phyloP scores from a whole-genome alignment of 2,113 vertebrate genomes.

The Dendropsophus ebraccatus region DNA sequence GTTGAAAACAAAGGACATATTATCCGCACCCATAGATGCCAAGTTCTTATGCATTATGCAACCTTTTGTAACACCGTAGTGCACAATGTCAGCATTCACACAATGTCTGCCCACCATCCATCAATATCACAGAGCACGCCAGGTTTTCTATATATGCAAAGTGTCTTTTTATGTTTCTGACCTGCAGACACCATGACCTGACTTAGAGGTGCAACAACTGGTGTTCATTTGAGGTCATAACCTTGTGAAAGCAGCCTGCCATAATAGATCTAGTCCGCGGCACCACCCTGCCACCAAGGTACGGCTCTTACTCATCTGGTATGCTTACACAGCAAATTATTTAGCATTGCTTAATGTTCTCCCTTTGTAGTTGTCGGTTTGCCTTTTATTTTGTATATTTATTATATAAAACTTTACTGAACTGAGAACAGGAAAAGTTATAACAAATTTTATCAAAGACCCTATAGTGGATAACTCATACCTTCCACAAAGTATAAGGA shows the following conservation, averaged over 20 bases:
- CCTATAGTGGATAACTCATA: too few relatives aligned
- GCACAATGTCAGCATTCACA: not conserved
- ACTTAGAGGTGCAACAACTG: not conserved
- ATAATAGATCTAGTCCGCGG: not conserved
- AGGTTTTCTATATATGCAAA: not conserved
- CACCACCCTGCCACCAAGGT: not conserved
- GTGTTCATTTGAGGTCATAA: conserved; percentile 44
- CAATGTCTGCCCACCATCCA: not conserved
- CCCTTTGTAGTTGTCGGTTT: not conserved
- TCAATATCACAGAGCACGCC: not conserved
- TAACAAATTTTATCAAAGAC: too few relatives aligned
- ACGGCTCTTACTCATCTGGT: not conserved
- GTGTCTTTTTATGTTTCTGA: conserved; percentile 14
- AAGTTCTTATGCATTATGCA: not conserved
- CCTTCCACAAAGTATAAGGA: too few relatives aligned
- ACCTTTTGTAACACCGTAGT: not conserved
- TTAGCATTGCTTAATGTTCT: not conserved
- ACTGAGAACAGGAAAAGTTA: too few relatives aligned
- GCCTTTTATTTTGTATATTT: not conserved
- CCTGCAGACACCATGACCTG: conserved; percentile 13
- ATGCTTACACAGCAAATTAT: not conserved
- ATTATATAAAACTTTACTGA: too few relatives aligned
- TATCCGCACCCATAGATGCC: not conserved
- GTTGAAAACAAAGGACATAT: not conserved
- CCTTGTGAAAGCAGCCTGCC: not conserved